A percentile compares a stretch with the other conserved stretches of the same genome.
Evolutionary conservation across 2,113 vertebrate species (phyloP).

Genomic region (Plectropomus leopardus): DNA sequence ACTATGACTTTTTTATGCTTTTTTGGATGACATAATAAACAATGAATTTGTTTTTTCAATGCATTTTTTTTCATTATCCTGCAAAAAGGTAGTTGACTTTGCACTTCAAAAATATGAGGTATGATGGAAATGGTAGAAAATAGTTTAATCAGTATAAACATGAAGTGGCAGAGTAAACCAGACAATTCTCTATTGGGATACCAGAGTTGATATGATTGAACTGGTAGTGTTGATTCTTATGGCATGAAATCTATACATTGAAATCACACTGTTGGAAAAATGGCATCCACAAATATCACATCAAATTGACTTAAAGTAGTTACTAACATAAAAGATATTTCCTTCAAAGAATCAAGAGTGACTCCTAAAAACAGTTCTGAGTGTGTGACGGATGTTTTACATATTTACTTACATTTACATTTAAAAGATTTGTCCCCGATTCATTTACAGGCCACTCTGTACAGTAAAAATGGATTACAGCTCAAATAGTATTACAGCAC

Average conservation of each 20-base stretch:
- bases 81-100: conserved; percentile 20
- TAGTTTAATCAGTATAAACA: conserved; percentile 76
- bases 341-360: conserved; percentile 4
- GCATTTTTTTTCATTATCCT: no score
- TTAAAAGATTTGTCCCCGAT: conserved; percentile 62
- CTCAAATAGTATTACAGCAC: conserved; percentile 69
- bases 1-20: no score
- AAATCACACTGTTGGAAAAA: conserved; percentile 53
- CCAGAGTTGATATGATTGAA: conserved; percentile 52
- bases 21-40: no score
- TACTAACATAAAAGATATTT: conserved; percentile 27
- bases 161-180: conserved; percentile 50
- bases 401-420: conserved; percentile 70
- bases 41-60: no score
- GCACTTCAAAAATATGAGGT: conserved; percentile 17
- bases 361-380: conserved; percentile 48
- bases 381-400: conserved; percentile 35
- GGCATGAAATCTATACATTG: conserved; percentile 62
- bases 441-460: conserved; percentile 78
- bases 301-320: conserved; percentile 42
- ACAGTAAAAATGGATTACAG: conserved; percentile 77
- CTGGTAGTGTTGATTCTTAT: conserved; percentile 58
- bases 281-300: conserved; percentile 57
- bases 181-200: conserved; percentile 43
- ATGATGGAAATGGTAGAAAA: conserved; percentile 71